Evolutionary conservation across 2,888 invertebrate genomes (phyloP).

Genomic region (Calameuta filiformis): DNA sequence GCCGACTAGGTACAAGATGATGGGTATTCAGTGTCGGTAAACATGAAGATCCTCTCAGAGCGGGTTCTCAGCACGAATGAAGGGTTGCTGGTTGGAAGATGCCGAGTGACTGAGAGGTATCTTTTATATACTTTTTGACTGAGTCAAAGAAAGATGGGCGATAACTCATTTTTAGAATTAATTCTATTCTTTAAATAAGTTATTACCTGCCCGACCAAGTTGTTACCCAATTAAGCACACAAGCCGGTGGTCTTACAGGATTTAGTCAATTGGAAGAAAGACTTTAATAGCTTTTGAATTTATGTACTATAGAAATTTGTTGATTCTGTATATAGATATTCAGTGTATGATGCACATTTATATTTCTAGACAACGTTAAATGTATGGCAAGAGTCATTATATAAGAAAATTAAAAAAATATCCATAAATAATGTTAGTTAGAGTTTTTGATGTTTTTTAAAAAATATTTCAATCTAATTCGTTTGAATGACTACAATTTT

Average conservation of each 20-base stretch:
- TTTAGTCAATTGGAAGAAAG: not conserved
- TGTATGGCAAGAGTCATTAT: not conserved
- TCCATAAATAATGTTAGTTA: not conserved
- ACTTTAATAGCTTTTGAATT: not conserved
- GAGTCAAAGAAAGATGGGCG: not conserved
- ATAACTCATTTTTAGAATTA: not conserved
- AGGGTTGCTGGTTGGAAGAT: slow-evolving; percentile 6
- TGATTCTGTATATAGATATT: not conserved
- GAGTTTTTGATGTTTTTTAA: not conserved
- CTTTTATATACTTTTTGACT: not conserved
- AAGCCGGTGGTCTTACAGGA: not conserved
- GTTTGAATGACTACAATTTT: not conserved
- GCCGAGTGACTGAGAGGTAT: not conserved
- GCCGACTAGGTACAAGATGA: slow-evolving; percentile 23
- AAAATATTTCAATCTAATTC: not conserved
- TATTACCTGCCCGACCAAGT: not conserved
- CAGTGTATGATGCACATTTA: not conserved
- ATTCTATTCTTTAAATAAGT: not conserved
- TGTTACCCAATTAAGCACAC: not conserved
- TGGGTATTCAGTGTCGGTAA: slow-evolving; percentile 45
- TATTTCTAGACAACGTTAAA: not conserved
- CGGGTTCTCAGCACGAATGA: slow-evolving; percentile 43
- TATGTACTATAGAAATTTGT: not conserved
- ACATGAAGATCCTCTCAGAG: slow-evolving; percentile 46
- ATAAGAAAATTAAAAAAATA: not conserved